Evolutionary conservation across 2,797 vertebrate genomes (phyloP), one percentile per base, ranked within the genome.

Genomic region (Anguilla pacifica): DNA sequence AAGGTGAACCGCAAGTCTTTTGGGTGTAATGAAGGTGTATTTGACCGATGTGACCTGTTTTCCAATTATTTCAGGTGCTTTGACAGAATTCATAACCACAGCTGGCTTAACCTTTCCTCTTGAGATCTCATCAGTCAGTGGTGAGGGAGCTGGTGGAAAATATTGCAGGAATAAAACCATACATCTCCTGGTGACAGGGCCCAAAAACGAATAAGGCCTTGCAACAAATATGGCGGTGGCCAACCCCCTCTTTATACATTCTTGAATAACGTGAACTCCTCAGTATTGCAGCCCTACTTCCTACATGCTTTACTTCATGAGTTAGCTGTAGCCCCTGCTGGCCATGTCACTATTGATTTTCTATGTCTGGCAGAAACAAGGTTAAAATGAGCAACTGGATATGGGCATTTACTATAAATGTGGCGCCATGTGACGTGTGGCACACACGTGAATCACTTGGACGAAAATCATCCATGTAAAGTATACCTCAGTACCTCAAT

Each of bases 41-140:
- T 51, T 79, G 74, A 79, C 72, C 72, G 74, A 86, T 81, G 77
- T 64, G 55, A 87, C 55, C 31, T 43, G 46, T 51, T 61, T 79
- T 82, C 55, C 35, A 28, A n/a, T 51, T 31, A 79, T 57, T 83
- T 17, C 28, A 84, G 43, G 59, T 53, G 81, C 46, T 25, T 28
- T 72, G 43, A 70, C 31, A 87, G 25, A 31, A 25, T 72, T 84
- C 86, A 70, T n/a, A 84, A 72, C 81, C 25, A 43, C 82, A 87
- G 57, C 19, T 67, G 10, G 39, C 84, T 46, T 64, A 17, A 39
- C 61, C 59, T 67, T 59, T 15, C 61, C 57, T 85, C 84, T 39
- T n/a, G 22, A 46, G 59, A 85, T 39, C 84, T 15, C 59, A 85
- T 61, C 31, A 85, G 57, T 61, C 84, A 85, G 19, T 4, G 6